These are phyloP conservation scores for Solea solea DNA, from an alignment of 2,113 vertebrate genomes.

Conservation along the genomic window DNA sequence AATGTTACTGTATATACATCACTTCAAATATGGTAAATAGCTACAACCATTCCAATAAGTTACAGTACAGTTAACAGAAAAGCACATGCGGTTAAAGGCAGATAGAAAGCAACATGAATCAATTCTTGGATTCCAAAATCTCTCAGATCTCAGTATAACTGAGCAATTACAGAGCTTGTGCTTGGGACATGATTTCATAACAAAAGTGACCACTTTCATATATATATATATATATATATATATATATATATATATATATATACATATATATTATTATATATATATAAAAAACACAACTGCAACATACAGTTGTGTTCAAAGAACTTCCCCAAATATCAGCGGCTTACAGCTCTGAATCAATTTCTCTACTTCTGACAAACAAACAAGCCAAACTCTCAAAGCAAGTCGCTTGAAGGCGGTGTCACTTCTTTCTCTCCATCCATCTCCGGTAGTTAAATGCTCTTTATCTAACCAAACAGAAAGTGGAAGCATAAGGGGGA, in stretches of 20 bases:
- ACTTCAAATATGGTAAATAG: background rate
- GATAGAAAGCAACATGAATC: background rate
- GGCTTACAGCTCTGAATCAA: background rate
- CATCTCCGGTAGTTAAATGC: conserved; percentile 50
- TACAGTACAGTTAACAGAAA: background rate
- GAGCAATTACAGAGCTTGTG: background rate
- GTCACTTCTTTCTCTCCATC: conserved; percentile 22
- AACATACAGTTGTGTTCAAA: background rate
- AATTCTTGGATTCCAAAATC: background rate
- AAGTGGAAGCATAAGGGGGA: conserved; percentile 39
- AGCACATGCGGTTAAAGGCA: background rate
- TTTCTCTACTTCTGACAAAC: conserved; percentile 6
- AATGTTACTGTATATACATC: background rate
- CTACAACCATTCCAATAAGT: background rate
- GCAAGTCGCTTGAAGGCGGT: conserved; percentile 36
- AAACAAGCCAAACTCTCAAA: conserved; percentile 27
- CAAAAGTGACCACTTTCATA: background rate
- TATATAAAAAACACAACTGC: background rate
- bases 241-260: background rate
- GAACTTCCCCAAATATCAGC: background rate
- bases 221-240: background rate
- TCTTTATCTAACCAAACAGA: conserved; percentile 67
- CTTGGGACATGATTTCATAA: background rate
- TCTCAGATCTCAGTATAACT: background rate
- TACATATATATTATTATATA: no score